Conservation (phyloP, 2,797 vertebrate species). For the Tokudaia muenninki region DNA sequence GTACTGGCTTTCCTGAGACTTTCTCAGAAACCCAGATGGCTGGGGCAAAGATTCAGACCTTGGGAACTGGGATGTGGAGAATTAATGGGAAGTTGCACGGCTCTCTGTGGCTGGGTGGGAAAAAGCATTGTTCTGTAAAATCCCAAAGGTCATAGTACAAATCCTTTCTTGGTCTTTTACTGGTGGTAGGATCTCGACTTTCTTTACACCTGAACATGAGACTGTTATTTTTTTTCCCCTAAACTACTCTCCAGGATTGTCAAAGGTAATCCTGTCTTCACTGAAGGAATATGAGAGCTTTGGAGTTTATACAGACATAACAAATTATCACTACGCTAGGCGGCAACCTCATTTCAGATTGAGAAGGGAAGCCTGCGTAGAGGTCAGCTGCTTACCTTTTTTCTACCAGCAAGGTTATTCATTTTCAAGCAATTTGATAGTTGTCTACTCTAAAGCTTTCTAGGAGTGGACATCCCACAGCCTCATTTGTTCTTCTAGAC, state of each 20-base stretch:
- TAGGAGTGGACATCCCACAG: neutral
- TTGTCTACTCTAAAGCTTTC: neutral
- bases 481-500: neutral
- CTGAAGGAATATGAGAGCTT: neutral
- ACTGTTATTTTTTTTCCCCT: slow-evolving; percentile 3
- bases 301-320: neutral
- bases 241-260: slow-evolving; percentile 13
- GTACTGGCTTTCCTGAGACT: slow-evolving; percentile 41
- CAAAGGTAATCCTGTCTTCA: neutral
- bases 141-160: neutral
- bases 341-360: slow-evolving; percentile 10
- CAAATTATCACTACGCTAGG: neutral
- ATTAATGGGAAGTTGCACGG: neutral
- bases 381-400: neutral
- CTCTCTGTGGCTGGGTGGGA: neutral
- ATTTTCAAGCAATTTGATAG: neutral
- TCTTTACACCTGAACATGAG: neutral
- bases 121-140: neutral
- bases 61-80: neutral
- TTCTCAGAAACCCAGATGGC: slow-evolving; percentile 65
- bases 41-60: slow-evolving; percentile 20
- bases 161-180: neutral
- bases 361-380: neutral
- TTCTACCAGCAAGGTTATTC: neutral
- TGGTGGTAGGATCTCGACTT: neutral